These are phyloP conservation scores for Cricetomys ansorgei DNA, from an alignment of 2,113 vertebrate genomes.

Conservation along the genomic window DNA sequence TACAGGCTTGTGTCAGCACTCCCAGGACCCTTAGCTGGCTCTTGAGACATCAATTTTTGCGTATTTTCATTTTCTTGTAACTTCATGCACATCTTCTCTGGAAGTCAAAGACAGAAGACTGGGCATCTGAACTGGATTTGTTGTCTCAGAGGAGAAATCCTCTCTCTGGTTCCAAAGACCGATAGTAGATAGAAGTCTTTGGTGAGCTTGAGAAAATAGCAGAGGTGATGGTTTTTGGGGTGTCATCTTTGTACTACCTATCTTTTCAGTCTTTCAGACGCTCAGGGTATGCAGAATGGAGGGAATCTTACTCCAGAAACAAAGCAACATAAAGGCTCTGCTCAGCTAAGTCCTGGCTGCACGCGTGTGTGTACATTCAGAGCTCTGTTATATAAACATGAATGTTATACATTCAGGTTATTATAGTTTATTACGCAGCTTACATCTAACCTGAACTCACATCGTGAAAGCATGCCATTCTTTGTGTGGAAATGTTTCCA, in stretches of 20 bases:
- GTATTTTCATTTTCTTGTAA: neutral
- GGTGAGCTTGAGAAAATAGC: neutral
- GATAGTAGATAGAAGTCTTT: neutral
- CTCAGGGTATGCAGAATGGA: neutral
- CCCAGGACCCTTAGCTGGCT: neutral
- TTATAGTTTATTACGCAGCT: conserved; percentile 47
- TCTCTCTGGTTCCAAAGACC: neutral
- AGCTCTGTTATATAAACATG: conserved; percentile 43
- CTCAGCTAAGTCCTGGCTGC: conserved; percentile 22
- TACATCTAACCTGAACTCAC: conserved; percentile 63
- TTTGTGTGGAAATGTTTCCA: conserved; percentile 55
- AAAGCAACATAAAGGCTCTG: conserved; percentile 21
- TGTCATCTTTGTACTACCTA: neutral
- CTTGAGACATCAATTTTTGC: neutral
- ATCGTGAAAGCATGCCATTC: conserved; percentile 54
- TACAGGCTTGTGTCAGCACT: neutral
- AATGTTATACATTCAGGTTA: conserved; percentile 23
- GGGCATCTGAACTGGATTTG: neutral
- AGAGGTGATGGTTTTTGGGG: neutral
- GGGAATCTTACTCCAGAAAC: conserved; percentile 50
- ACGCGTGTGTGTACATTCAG: conserved; percentile 9
- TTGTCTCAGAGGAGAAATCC: neutral
- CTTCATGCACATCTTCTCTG: neutral
- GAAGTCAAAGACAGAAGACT: neutral
- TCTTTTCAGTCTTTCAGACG: neutral